A percentile compares a stretch with the other conserved stretches of the same genome.
Evolutionary conservation across 2,113 vertebrate genomes (phyloP).

Genomic region (Oreochromis niloticus): DNA sequence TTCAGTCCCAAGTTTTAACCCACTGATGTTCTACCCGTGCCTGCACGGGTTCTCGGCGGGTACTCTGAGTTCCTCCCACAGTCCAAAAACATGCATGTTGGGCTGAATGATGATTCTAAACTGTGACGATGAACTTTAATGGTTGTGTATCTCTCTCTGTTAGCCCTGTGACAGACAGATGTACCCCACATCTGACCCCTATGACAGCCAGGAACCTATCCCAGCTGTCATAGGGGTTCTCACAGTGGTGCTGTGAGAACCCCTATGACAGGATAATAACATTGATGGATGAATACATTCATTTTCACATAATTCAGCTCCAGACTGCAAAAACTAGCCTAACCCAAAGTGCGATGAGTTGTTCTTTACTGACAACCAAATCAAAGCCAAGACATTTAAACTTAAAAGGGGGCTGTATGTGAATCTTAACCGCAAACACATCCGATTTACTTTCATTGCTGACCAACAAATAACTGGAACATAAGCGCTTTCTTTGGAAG

Average conservation of each 20-base stretch:
- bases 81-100: background rate
- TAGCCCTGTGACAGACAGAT: background rate
- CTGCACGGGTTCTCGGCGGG: background rate
- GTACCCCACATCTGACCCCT: background rate
- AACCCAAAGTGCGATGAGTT: background rate
- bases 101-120: background rate
- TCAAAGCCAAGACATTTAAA: background rate
- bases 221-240: background rate
- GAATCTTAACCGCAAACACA: rapidly evolving
- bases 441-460: background rate
- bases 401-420: background rate
- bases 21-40: background rate
- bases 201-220: background rate
- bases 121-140: background rate
- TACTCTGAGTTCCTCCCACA: background rate
- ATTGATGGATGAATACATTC: background rate
- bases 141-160: background rate
- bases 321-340: background rate
- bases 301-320: background rate
- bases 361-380: background rate
- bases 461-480: background rate
- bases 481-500: background rate
- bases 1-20: background rate
- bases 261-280: background rate
- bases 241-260: background rate